Evolutionary conservation across 1,140 invertebrate genomes (phyloP).

Genomic region (Caerostris extrusa): DNA sequence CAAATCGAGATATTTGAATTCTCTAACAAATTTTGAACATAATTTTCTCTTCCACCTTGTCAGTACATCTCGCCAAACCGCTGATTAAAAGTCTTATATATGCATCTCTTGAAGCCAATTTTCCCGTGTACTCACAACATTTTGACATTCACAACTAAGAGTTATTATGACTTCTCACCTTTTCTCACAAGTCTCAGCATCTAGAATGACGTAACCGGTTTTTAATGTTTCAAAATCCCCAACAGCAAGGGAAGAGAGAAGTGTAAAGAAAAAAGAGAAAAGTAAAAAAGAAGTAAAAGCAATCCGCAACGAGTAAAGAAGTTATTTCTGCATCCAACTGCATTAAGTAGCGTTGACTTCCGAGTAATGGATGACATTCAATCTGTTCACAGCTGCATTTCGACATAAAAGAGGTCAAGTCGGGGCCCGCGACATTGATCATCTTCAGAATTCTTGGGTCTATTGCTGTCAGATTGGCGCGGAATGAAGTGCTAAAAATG

Average conservation of each 20-base stretch:
- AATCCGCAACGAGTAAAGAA: not conserved
- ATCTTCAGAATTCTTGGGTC: not conserved
- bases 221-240: conserved; percentile 2
- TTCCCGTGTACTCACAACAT: conserved; percentile 16
- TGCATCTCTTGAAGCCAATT: not conserved
- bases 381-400: conserved; percentile 49
- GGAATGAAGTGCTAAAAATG: conserved; percentile 30
- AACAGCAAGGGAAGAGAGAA: not conserved
- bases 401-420: conserved; percentile 47
- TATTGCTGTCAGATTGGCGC: not conserved
- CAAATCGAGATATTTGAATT: too few species aligned
- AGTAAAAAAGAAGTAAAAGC: not conserved
- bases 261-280: not conserved
- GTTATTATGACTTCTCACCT: conserved; percentile 3
- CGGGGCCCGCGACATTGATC: not conserved
- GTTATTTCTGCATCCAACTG: not conserved
- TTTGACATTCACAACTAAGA: conserved; percentile 5
- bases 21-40: too few species aligned
- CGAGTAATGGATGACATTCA: conserved; percentile 36
- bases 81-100: not conserved
- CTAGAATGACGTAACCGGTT: conserved; percentile 24
- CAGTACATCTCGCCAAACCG: not conserved
- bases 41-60: too few species aligned
- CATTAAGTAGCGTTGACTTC: conserved; percentile 32
- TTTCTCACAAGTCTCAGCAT: conserved; percentile 9